These are phyloP conservation scores for Ochropacha duplaris DNA, from an alignment of 2,888 invertebrate species.

Conservation along the genomic window DNA sequence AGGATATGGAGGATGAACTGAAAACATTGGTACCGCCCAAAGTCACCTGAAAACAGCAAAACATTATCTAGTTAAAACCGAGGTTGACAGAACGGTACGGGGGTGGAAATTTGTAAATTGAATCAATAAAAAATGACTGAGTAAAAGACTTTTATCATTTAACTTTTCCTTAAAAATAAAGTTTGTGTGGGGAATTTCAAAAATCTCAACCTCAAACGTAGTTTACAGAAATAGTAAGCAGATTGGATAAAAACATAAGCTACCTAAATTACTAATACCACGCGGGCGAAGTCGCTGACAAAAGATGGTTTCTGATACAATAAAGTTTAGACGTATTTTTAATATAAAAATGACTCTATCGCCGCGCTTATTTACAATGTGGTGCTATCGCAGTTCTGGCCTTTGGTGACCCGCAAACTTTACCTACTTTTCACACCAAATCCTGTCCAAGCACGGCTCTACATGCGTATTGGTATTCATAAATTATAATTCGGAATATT, in stretches of 20 bases:
- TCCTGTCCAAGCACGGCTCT: not conserved
- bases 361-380: conserved; percentile 24
- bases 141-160: no score
- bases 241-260: no score
- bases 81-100: no score
- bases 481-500: no score
- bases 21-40: conserved; percentile 90
- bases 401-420: conserved; percentile 33
- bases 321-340: not conserved
- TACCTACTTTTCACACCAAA: conserved; percentile 16
- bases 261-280: no score
- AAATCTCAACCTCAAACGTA: no score
- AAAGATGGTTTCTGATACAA: not conserved
- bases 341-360: not conserved
- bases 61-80: not conserved
- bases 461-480: no score
- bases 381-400: conserved; percentile 25
- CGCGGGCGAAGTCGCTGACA: not conserved
- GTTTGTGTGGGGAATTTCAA: no score
- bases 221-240: no score
- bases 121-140: no score
- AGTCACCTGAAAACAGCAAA: conserved; percentile 86
- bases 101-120: no score
- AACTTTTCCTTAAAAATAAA: no score
- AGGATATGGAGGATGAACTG: conserved; percentile 91